phyloP scores from a whole-genome alignment of 35 echinoderm and acorn worm genomes.

The Strongylocentrotus purpuratus region DNA sequence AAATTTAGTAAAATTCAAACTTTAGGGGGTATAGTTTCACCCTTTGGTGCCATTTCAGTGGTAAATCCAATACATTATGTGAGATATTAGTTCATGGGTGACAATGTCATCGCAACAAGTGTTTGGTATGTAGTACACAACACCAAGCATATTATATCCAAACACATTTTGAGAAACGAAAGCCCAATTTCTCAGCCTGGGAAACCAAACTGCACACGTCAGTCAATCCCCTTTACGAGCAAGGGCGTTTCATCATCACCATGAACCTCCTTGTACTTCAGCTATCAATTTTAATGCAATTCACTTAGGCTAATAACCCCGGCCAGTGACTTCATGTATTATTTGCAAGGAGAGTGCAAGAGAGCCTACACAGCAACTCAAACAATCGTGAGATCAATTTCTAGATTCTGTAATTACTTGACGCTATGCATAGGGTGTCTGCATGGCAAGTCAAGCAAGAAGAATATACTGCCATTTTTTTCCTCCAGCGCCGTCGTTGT shows the following conservation, averaged over 20 bases:
- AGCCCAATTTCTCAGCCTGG: not conserved
- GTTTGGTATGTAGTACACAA: not conserved
- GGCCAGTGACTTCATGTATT: slow-evolving; percentile 42
- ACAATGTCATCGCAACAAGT: not conserved
- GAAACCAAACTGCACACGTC: not conserved
- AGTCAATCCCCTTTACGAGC: not conserved
- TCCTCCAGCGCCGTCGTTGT: not conserved
- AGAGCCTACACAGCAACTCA: slow-evolving; percentile 11
- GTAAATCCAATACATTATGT: not conserved
- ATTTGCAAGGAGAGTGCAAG: slow-evolving; percentile 8
- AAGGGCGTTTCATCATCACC: not conserved
- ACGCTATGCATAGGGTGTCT: slow-evolving; percentile 30
- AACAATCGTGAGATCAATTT: slow-evolving; percentile 47
- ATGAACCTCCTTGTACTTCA: slow-evolving; percentile 13
- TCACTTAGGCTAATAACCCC: slow-evolving; percentile 49
- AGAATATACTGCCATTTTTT: not conserved
- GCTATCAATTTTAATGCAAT: slow-evolving; percentile 51
- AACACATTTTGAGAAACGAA: not conserved
- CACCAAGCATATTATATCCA: not conserved
- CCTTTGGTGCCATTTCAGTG: not conserved
- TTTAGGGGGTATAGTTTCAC: too few species aligned
- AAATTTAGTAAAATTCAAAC: too few species aligned
- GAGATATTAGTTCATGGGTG: not conserved
- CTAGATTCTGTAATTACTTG: slow-evolving; percentile 55
- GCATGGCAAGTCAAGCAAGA: slow-evolving; percentile 48